Evolutionary conservation across 2,888 invertebrate genomes (phyloP), one percentile per base, ranked within the genome.

Genomic region (Macaria notata): DNA sequence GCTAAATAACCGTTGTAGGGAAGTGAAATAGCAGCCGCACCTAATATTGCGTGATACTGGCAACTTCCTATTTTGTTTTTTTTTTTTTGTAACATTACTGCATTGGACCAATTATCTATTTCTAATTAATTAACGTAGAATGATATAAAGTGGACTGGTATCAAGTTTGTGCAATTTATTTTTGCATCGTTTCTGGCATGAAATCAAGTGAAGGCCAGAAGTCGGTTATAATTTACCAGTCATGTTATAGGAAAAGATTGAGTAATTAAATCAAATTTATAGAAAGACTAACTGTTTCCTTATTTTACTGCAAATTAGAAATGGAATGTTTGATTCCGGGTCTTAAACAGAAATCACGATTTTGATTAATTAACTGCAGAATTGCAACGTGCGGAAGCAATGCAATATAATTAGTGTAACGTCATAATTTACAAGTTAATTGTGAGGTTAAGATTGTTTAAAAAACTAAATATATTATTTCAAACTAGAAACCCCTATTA

Each of bases 261-360:
- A 43, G 6, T 31, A 29, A 46, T 49, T 42, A 9, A 7, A 19
- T 19, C 5, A 38, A 38, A 5, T 38, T 7, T 6, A 39, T 4
- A n/a, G 45, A 52, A 48, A 39, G 19, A 19, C 31, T 57, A 48
- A 46, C 33, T 42, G 49, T 62, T 64, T 64, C 62, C 62, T 64
- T 43, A 39, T 55, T 49, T 56, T 56, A 51, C 42, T 54, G 49
- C 50, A 8, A 41, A 50, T 48, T 55, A 46, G 42, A 48, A 58
- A 48, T 36, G 45, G 56, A 60, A 49, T 42, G 46, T 42, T 44
- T 45, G 19, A 30, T 57, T 61, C 43, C 42, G 52, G 41, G 50
- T 64, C 58, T 57, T 59, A 59, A 41, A 48, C 52, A 39, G 31
- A 9, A 45, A 58, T 57, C 61, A 64, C 57, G 56, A 57, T 45